Base-by-base conservation (phyloP, 1,140 invertebrate genomes). In the Cecropterus lyciades region DNA sequence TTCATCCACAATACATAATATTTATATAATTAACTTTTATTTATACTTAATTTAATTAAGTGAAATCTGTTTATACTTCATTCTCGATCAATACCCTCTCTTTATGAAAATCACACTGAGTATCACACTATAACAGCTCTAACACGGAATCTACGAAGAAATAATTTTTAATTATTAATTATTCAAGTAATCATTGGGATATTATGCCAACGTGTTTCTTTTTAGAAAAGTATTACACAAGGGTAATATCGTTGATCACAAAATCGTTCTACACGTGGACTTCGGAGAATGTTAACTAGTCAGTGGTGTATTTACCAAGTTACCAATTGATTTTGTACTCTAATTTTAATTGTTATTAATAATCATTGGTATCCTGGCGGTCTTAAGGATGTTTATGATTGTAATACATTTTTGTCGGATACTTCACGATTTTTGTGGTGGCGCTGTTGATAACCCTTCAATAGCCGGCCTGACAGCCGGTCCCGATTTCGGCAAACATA, bases 11-110 rank as follows among this genome's bases (percentile, higher is more conserved):
- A 57, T 57, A 40, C 40, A 56, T 56, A 43, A 59, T 59, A 46
- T n/a, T 60, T 51, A 57, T 69, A 67, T 67, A 59, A 64, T 72
- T 73, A 68, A 56, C 70, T 62, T 72, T 73, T 59, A 72, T 71
- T 79, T 67, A 70, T 79, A 85, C 84, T 89, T 89, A 88, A 85
- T 84, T 82, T 80, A 60, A 84, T 89, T 85, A 86, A 88, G 80
- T 82, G 74, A 75, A 77, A 70, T 75, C 70, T 72, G 16, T 71
- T 73, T 72, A 60, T 33, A 72, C 69, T 69, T 62, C 70, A 62
- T 63, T 63, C 53, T 73, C 68, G 57, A 60, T 60, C 56, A 60
- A 68, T 75, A 75, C 53, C 65, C 68, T 75, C 72, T 57, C 65
- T 72, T 70, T 67, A 67, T 69, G 70, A 73, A 72, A 65, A 75